phyloP scores from a whole-genome alignment of 1,140 invertebrate species.

The Trichoplusia ni region DNA sequence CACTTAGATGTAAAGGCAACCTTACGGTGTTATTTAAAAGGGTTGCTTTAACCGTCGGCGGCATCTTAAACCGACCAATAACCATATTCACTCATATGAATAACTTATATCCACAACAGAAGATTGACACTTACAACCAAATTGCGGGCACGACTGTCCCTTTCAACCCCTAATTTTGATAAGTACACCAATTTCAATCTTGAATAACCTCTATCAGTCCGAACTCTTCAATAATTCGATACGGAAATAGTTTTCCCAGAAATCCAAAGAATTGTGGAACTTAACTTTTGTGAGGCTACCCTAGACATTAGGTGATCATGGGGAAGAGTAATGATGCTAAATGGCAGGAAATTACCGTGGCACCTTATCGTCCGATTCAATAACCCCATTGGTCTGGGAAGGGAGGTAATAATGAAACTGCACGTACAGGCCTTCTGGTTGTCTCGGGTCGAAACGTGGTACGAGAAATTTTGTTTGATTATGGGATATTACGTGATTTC shows the following conservation, averaged over 20 bases:
- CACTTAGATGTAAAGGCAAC: too few species aligned
- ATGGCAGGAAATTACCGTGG: conserved; percentile 78
- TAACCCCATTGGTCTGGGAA: conserved; percentile 62
- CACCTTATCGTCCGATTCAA: conserved; percentile 79
- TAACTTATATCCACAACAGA: not conserved
- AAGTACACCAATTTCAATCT: conserved; percentile 31
- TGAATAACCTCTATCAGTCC: conserved; percentile 23
- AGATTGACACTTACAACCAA: not conserved
- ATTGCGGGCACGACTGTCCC: not conserved
- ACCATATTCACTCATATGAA: too few species aligned
- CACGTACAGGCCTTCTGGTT: conserved; percentile 42
- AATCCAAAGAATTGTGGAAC: conserved; percentile 2
- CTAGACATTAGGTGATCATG: conserved; percentile 55
- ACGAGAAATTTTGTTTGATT: not conserved
- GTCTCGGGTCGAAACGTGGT: not conserved
- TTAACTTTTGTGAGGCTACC: conserved; percentile 23
- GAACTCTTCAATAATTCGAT: conserved; percentile 11
- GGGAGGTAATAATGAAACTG: conserved; percentile 77
- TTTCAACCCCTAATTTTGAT: conserved; percentile 27
- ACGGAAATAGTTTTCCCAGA: conserved; percentile 36
- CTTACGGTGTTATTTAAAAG: too few species aligned
- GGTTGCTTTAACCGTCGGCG: too few species aligned
- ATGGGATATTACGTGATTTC: not conserved
- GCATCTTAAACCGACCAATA: too few species aligned
- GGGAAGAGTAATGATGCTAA: conserved; percentile 76